These are phyloP conservation scores for Caracal caracal DNA, from an alignment of 2,113 vertebrate species.

Conservation along the genomic window DNA sequence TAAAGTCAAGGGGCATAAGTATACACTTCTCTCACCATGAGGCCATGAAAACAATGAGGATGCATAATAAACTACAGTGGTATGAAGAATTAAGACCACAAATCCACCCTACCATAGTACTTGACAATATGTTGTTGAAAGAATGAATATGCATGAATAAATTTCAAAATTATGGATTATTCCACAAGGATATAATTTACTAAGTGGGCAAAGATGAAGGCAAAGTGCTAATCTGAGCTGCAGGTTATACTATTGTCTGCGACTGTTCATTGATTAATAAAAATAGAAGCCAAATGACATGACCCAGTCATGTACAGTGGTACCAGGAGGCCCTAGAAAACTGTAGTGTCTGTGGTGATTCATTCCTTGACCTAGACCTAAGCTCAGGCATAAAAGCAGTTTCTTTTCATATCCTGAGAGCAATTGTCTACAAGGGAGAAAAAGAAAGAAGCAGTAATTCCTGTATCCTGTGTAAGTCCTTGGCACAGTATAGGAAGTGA, in stretches of 20 bases:
- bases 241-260: neutral
- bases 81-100: neutral
- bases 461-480: neutral
- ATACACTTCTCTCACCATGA: neutral
- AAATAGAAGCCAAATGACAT: neutral
- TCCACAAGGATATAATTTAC: neutral
- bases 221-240: neutral
- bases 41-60: neutral
- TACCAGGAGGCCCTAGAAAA: neutral
- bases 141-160: neutral
- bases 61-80: neutral
- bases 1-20: neutral
- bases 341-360: neutral
- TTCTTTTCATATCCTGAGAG: neutral
- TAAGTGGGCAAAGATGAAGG: neutral
- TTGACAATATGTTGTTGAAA: neutral
- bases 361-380: slow-evolving; percentile 29
- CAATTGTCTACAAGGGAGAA: neutral
- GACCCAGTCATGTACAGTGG: neutral
- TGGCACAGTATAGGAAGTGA: neutral
- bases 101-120: neutral
- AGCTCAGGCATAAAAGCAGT: neutral
- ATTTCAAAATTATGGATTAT: slow-evolving; percentile 2
- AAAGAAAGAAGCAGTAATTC: neutral
- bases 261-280: neutral